Percentiles rank a stretch among this genome's conserved stretches.
Conservation (phyloP, 2,888 invertebrate genomes). For the Scaptomyza polygonia region DNA sequence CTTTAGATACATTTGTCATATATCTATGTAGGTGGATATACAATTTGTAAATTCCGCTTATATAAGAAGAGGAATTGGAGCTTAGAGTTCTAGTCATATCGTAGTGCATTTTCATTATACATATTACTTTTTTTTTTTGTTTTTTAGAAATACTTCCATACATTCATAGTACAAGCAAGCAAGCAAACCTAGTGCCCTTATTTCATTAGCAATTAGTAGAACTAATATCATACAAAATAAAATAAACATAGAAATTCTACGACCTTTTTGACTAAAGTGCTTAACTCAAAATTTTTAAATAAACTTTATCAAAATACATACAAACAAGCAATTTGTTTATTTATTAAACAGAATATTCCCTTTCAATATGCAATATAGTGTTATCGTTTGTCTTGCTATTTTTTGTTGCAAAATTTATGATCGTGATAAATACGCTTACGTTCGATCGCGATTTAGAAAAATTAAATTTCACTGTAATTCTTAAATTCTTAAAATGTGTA, state of each 20-base stretch:
- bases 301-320: slow-evolving; percentile 6
- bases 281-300: slow-evolving; percentile 12
- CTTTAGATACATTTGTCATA: slow-evolving; percentile 15
- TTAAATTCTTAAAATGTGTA: too few relatives aligned
- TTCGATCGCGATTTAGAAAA: too few relatives aligned
- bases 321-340: neutral
- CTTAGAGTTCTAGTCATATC: slow-evolving; percentile 7
- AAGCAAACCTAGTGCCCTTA: slow-evolving; percentile 15
- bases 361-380: too few relatives aligned
- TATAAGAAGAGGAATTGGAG: neutral
- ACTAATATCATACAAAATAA: neutral
- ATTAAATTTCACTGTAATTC: too few relatives aligned
- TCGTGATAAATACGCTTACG: too few relatives aligned
- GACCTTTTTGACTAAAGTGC: neutral
- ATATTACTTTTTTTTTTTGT: neutral
- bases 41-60: slow-evolving; percentile 6
- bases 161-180: slow-evolving; percentile 6
- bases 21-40: slow-evolving; percentile 1
- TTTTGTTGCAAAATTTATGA: too few relatives aligned
- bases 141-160: neutral
- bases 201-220: slow-evolving; percentile 9
- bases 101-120: slow-evolving; percentile 1
- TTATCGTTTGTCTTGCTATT: too few relatives aligned
- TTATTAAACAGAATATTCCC: too few relatives aligned
- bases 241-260: neutral